These are phyloP conservation scores for mouse (Mus musculus) DNA, from an alignment of 2,113 vertebrate genomes.

Conservation along the genomic window DNA sequence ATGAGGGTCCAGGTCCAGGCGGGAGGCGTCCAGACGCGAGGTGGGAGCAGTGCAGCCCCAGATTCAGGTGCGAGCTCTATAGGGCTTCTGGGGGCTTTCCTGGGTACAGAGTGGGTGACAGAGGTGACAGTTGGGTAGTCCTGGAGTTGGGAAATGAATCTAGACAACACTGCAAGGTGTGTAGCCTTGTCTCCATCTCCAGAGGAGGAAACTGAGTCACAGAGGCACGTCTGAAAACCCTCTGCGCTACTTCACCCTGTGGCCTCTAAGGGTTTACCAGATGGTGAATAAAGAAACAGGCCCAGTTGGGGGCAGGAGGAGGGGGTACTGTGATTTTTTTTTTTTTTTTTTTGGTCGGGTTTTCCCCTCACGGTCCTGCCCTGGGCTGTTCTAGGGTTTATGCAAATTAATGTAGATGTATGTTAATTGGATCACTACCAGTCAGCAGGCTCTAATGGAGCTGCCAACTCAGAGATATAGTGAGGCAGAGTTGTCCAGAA, in stretches of 20 bases:
- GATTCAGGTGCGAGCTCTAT: neutral
- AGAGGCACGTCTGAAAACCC: neutral
- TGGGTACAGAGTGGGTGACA: neutral
- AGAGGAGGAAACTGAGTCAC: constrained; percentile 35
- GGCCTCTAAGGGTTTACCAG: neutral
- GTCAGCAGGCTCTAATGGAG: constrained; percentile 30
- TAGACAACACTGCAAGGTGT: neutral
- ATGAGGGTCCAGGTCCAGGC: neutral
- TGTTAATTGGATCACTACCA: constrained; percentile 53
- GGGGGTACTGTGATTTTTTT: neutral
- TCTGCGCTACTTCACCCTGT: neutral
- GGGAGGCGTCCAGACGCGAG: too few species aligned
- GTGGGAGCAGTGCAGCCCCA: neutral
- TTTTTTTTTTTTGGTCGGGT: neutral
- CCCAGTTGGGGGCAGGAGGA: neutral
- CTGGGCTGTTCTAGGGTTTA: constrained; percentile 37
- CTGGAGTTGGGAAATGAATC: neutral
- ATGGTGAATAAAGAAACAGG: neutral
- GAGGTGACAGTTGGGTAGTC: neutral
- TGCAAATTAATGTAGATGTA: constrained; percentile 77
- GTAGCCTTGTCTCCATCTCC: neutral
- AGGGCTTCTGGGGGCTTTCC: neutral
- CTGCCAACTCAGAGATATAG: constrained; percentile 38
- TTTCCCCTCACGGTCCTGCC: constrained; percentile 43
- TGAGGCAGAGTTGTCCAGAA: constrained; percentile 53